Conservation (phyloP, 2,113 vertebrate genomes). For the Sebastes schlegelii region DNA sequence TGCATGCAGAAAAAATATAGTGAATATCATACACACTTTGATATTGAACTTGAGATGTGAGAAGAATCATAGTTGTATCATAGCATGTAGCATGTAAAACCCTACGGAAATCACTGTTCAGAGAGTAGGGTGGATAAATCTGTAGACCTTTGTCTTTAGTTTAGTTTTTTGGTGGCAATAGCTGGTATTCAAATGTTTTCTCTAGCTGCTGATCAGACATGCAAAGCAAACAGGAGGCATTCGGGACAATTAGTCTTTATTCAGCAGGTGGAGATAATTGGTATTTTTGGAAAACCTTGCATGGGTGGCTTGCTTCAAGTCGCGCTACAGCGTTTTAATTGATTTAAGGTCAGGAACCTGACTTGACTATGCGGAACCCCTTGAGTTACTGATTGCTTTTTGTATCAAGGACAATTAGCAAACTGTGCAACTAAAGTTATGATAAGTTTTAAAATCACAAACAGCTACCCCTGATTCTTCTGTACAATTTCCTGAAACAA, state of each 20-base stretch:
- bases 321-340: slow-evolving; percentile 58
- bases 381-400: slow-evolving; percentile 41
- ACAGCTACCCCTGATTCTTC: slow-evolving; percentile 10
- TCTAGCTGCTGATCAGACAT: slow-evolving; percentile 28
- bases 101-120: not conserved
- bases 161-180: slow-evolving; percentile 3
- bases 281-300: slow-evolving; percentile 56
- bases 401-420: slow-evolving; percentile 29
- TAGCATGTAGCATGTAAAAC: slow-evolving; percentile 1
- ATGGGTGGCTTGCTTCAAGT: slow-evolving; percentile 55
- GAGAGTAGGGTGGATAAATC: not conserved
- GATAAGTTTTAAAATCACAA: slow-evolving; percentile 29
- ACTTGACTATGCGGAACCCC: slow-evolving; percentile 14
- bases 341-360: slow-evolving; percentile 49
- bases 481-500: slow-evolving; percentile 24
- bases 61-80: not conserved
- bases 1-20: not conserved
- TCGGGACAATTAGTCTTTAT: slow-evolving; percentile 45
- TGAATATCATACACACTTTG: slow-evolving; percentile 2
- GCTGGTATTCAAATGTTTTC: slow-evolving; percentile 22
- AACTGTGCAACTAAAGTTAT: slow-evolving; percentile 20
- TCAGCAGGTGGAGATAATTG: slow-evolving; percentile 46
- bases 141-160: slow-evolving; percentile 1
- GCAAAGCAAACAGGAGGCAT: slow-evolving; percentile 32
- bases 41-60: slow-evolving; percentile 10